Evolutionary conservation across 2,888 invertebrate genomes (phyloP).

Genomic region (Melinaea menophilus): DNA sequence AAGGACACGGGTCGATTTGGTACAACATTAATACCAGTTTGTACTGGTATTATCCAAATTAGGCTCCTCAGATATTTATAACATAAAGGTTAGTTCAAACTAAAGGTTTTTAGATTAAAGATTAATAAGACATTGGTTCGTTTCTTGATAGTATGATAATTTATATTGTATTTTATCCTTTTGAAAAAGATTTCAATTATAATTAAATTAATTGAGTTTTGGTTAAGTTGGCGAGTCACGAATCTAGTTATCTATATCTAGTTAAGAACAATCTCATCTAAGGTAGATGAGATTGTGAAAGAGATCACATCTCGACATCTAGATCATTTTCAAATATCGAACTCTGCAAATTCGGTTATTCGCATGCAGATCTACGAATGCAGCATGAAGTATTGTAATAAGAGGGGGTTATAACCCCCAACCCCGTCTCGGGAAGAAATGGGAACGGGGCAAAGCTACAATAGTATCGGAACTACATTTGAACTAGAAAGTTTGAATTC

Average conservation of each 20-base stretch:
- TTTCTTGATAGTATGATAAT: neutral
- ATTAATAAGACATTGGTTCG: conserved; percentile 1
- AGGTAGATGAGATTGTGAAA: no score
- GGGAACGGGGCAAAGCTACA: conserved; percentile 22
- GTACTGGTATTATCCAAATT: conserved; percentile 29
- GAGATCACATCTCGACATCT: conserved; percentile 26
- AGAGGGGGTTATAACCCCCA: conserved; percentile 24
- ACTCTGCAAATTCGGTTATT: conserved; percentile 65
- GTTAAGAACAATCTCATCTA: neutral
- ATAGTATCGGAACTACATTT: conserved; percentile 1
- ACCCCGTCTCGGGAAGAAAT: conserved; percentile 19
- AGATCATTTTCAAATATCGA: conserved; percentile 50
- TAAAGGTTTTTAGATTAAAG: conserved; percentile 27
- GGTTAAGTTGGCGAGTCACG: conserved; percentile 8
- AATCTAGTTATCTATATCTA: neutral
- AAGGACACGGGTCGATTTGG: conserved; percentile 3
- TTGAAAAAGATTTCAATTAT: neutral
- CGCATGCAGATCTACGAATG: conserved; percentile 59
- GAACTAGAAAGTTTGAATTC: neutral
- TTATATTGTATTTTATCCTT: neutral
- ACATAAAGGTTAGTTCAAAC: conserved; percentile 19
- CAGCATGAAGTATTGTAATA: conserved; percentile 34
- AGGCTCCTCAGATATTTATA: conserved; percentile 31
- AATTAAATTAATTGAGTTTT: conserved; percentile 11
- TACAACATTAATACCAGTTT: conserved; percentile 2